Conservation (phyloP, 2,113 vertebrate species). For the mouse (Mus musculus) region DNA sequence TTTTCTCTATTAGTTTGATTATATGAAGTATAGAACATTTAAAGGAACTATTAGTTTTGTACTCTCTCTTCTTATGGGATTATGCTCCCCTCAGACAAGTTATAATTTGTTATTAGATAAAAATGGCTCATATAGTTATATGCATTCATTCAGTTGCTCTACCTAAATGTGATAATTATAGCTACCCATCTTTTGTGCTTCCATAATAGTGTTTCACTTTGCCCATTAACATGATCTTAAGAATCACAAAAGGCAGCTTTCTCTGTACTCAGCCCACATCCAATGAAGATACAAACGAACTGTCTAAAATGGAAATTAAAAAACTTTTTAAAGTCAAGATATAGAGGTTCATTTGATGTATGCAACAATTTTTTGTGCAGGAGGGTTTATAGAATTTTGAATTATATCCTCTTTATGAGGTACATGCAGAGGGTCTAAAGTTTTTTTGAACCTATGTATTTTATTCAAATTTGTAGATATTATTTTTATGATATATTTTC, state of each 20-base stretch:
- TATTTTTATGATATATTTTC: background rate
- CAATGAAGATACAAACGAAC: background rate
- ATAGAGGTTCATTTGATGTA: background rate
- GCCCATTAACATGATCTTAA: slow-evolving; percentile 43
- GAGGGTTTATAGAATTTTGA: background rate
- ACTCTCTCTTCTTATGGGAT: background rate
- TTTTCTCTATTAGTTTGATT: background rate
- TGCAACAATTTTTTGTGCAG: background rate
- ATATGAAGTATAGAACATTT: background rate
- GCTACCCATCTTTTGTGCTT: slow-evolving; percentile 32
- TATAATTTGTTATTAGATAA: slow-evolving; percentile 49
- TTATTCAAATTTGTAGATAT: background rate
- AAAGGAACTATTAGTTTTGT: slow-evolving; percentile 31
- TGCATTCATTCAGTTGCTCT: slow-evolving; percentile 56
- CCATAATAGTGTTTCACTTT: slow-evolving; percentile 42
- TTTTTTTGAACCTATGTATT: background rate
- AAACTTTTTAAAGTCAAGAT: background rate
- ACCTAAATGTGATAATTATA: slow-evolving; percentile 62
- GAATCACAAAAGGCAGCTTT: slow-evolving; percentile 46
- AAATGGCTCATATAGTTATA: slow-evolving; percentile 52
- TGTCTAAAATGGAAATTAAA: background rate
- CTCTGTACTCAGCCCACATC: background rate
- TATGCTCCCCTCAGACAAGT: background rate
- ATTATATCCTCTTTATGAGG: background rate
- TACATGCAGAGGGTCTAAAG: background rate